Conservation (phyloP, 2,113 vertebrate species). For the Passer montanus region DNA sequence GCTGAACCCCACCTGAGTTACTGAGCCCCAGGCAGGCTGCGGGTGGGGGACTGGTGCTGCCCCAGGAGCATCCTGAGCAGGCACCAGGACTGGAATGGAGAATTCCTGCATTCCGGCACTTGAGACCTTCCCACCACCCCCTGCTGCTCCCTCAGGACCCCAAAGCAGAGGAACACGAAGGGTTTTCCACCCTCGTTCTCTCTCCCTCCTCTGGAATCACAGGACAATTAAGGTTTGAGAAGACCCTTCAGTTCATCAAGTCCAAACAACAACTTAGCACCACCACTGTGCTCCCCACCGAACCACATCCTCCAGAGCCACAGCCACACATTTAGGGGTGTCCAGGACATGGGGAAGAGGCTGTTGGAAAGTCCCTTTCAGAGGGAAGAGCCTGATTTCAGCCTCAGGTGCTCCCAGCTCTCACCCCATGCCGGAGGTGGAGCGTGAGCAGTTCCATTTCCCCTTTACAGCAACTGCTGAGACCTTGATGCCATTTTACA, state of each 20-base stretch:
- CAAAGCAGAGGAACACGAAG: background rate
- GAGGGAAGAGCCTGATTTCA: background rate
- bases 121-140: background rate
- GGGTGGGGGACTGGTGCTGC: too few species aligned
- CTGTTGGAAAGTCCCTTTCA: background rate
- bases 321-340: background rate
- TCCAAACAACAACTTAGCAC: too few species aligned
- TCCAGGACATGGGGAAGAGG: background rate
- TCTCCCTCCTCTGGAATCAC: too few species aligned
- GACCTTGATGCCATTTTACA: background rate
- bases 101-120: background rate
- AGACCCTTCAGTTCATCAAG: background rate
- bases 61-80: background rate
- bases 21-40: background rate
- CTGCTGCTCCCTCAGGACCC: background rate
- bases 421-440: fast-evolving
- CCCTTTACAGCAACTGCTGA: background rate
- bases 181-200: background rate
- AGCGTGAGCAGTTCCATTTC: fast-evolving
- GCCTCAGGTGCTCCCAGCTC: background rate
- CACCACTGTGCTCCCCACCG: fast-evolving
- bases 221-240: too few species aligned
- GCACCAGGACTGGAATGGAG: background rate
- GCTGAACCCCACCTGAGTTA: background rate
- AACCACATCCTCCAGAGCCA: background rate